A percentile compares a stretch with the other conserved stretches of the same genome.
Evolutionary conservation across 2,888 invertebrate species (phyloP).

Genomic region (Macaria liturata): DNA sequence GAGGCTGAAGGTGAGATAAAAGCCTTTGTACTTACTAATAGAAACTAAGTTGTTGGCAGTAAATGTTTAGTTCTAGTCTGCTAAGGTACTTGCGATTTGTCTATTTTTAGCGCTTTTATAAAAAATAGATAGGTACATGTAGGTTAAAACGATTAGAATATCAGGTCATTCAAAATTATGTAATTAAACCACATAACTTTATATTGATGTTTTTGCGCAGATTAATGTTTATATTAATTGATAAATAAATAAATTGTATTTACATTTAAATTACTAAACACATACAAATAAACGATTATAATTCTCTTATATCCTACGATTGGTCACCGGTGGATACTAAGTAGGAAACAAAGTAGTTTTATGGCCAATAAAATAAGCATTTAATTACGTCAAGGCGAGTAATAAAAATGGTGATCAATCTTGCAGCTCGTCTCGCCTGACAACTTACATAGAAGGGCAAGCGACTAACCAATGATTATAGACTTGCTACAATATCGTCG

Average conservation of each 20-base stretch:
- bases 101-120: too few relatives aligned
- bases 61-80: too few relatives aligned
- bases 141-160: too few relatives aligned
- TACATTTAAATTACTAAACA: too few relatives aligned
- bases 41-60: background rate
- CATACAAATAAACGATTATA: too few relatives aligned
- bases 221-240: too few relatives aligned
- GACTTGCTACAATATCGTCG: slow-evolving; percentile 11
- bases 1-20: slow-evolving; percentile 6
- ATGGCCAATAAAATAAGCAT: slow-evolving; percentile 14
- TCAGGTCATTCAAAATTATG: too few relatives aligned
- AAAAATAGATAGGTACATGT: too few relatives aligned
- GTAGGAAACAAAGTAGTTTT: slow-evolving; percentile 16
- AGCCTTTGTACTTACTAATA: background rate
- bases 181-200: too few relatives aligned
- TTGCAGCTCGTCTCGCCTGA: slow-evolving; percentile 17
- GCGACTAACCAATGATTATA: slow-evolving; percentile 22
- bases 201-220: too few relatives aligned
- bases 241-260: too few relatives aligned
- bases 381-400: slow-evolving; percentile 13
- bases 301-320: slow-evolving; percentile 1
- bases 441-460: slow-evolving; percentile 25
- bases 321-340: slow-evolving; percentile 8
- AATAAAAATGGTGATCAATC: slow-evolving; percentile 24
- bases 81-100: too few relatives aligned